These are phyloP conservation scores for Mellilla xanthometata DNA, from an alignment of 2,888 invertebrate species.

Conservation along the genomic window DNA sequence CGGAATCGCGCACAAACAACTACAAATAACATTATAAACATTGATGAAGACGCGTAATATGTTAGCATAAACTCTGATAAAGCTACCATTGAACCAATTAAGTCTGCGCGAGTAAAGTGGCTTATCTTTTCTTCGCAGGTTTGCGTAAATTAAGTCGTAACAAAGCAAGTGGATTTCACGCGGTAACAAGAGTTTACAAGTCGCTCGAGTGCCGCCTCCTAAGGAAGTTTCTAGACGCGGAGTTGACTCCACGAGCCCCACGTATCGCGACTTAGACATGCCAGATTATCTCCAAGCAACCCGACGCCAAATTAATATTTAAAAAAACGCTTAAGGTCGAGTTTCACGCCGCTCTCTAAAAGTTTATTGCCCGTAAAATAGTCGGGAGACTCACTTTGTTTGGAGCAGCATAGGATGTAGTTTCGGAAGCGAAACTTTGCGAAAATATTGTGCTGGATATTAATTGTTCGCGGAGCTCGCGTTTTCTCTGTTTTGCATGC, in stretches of 20 bases:
- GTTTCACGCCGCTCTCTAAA: slow-evolving; percentile 44
- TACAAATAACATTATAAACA: slow-evolving; percentile 38
- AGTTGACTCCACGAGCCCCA: slow-evolving; percentile 37
- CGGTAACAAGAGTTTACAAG: slow-evolving; percentile 47
- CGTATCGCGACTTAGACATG: slow-evolving; percentile 8
- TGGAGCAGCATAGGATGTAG: slow-evolving; percentile 56
- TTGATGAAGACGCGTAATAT: slow-evolving; percentile 26
- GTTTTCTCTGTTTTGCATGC: slow-evolving; percentile 47
- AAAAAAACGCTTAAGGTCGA: slow-evolving; percentile 45
- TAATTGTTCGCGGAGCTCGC: slow-evolving; percentile 58
- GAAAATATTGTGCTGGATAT: slow-evolving; percentile 70
- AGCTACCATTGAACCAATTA: slow-evolving; percentile 42
- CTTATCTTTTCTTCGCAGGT: slow-evolving; percentile 40
- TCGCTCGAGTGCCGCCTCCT: slow-evolving; percentile 40
- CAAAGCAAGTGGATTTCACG: slow-evolving; percentile 46
- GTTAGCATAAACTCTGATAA: slow-evolving; percentile 30
- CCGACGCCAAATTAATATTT: slow-evolving; percentile 48
- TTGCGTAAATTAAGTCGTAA: slow-evolving; percentile 45
- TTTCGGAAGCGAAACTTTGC: slow-evolving; percentile 62
- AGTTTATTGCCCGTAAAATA: slow-evolving; percentile 67
- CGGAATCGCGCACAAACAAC: slow-evolving; percentile 59
- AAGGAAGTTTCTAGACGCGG: slow-evolving; percentile 52
- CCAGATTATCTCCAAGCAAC: slow-evolving; percentile 27
- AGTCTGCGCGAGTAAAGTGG: slow-evolving; percentile 37
- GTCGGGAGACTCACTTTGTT: slow-evolving; percentile 63